Conservation (phyloP, 2,113 vertebrate species). For the Tragelaphus imberbis region DNA sequence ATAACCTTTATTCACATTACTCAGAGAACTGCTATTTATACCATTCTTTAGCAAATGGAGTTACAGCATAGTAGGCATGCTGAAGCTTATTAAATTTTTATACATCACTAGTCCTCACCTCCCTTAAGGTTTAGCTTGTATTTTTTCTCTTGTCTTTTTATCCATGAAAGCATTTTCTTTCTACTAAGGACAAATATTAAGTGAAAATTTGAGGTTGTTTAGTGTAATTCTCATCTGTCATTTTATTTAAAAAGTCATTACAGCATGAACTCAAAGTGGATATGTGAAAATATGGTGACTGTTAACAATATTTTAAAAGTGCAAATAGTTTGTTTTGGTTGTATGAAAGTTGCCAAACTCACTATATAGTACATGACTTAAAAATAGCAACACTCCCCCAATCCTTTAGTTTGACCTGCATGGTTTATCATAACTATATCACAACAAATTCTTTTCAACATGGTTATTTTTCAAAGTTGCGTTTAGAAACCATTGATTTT, state of each 20-base stretch:
- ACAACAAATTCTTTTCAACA: neutral
- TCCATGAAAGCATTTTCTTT: slow-evolving; percentile 13
- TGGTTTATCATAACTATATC: neutral
- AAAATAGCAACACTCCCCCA: neutral
- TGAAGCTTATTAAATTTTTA: slow-evolving; percentile 57
- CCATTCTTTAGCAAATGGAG: slow-evolving; percentile 48
- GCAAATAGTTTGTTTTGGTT: neutral
- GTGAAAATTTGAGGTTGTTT: neutral
- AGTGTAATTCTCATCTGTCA: neutral
- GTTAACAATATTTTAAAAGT: neutral
- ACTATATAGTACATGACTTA: neutral
- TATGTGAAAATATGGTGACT: neutral
- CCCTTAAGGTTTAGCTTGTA: slow-evolving; percentile 37
- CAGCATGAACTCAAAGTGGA: neutral
- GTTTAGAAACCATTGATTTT: neutral
- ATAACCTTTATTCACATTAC: slow-evolving; percentile 58
- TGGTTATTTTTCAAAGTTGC: neutral
- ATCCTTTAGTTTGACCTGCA: neutral
- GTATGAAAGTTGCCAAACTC: neutral
- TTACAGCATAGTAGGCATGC: neutral
- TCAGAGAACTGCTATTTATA: slow-evolving; percentile 19
- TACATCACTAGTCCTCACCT: slow-evolving; percentile 53
- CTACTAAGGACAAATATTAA: neutral
- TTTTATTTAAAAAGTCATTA: slow-evolving; percentile 19
- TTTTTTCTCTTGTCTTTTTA: slow-evolving; percentile 47